phyloP scores from a whole-genome alignment of 1,140 invertebrate genomes.

The Trichonephila clavipes region DNA sequence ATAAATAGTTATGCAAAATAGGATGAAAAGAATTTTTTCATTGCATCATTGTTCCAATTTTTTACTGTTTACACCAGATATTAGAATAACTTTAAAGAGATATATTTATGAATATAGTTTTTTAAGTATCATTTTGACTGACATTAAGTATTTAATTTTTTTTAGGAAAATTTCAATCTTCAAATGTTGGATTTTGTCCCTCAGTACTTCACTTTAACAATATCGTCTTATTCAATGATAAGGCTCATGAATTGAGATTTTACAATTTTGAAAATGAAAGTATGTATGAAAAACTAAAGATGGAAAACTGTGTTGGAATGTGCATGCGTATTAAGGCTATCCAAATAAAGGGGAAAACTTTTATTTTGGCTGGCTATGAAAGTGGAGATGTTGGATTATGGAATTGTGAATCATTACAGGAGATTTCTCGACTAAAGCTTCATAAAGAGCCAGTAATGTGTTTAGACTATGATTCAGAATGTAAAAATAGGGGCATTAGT shows the following conservation, averaged over 20 bases:
- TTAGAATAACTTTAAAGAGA: too few species aligned
- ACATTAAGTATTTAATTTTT: not conserved
- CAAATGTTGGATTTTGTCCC: conserved; percentile 70
- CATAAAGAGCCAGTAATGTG: conserved; percentile 57
- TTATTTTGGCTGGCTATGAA: conserved; percentile 72
- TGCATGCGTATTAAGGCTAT: conserved; percentile 71
- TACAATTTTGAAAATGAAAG: conserved; percentile 37
- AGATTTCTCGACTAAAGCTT: conserved; percentile 7
- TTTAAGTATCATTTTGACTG: too few species aligned
- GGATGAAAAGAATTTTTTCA: too few species aligned
- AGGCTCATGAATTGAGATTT: not conserved
- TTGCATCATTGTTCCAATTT: too few species aligned
- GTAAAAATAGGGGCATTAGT: conserved; percentile 57
- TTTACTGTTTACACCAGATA: too few species aligned
- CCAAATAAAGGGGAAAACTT: not conserved
- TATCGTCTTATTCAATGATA: not conserved
- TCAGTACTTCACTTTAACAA: not conserved
- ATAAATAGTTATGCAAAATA: too few species aligned
- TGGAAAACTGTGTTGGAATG: conserved; percentile 48
- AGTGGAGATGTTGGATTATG: conserved; percentile 69
- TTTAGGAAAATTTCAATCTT: conserved; percentile 34
- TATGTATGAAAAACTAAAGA: not conserved
- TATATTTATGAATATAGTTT: too few species aligned
- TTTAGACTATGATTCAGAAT: conserved; percentile 57
- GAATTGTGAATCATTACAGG: conserved; percentile 13